Evolutionary conservation across 2,797 vertebrate genomes (phyloP).

Genomic region (Buceros bicornis): DNA sequence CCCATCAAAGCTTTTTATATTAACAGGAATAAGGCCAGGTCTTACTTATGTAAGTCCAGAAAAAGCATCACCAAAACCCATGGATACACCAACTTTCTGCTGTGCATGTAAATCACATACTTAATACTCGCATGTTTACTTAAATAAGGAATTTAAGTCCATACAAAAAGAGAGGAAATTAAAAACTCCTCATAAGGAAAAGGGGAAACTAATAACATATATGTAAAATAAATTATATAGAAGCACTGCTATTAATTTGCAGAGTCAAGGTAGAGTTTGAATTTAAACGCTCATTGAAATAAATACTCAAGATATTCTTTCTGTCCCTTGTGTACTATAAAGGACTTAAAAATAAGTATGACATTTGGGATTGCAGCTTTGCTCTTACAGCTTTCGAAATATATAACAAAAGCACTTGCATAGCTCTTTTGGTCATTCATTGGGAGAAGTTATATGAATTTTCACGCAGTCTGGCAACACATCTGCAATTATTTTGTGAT

Average conservation of each 20-base stretch:
- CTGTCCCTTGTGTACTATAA: not conserved
- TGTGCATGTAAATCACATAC: not conserved
- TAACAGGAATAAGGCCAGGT: not conserved
- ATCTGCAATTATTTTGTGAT: slow-evolving; percentile 10
- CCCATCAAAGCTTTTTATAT: not conserved
- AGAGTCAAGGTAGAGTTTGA: not conserved
- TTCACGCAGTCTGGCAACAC: not conserved
- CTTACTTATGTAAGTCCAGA: not conserved
- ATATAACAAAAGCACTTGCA: not conserved
- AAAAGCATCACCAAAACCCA: not conserved
- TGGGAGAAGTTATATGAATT: not conserved
- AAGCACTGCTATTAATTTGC: not conserved
- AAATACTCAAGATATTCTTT: not conserved
- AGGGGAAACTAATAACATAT: not conserved
- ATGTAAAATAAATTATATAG: not conserved
- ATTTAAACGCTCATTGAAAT: not conserved
- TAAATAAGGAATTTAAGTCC: not conserved
- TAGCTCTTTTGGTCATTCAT: not conserved
- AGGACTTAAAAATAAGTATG: not conserved
- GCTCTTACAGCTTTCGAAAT: slow-evolving; percentile 7
- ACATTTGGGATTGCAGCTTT: not conserved
- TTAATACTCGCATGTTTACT: not conserved
- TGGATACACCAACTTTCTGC: not conserved
- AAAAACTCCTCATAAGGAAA: not conserved
- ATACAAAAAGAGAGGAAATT: not conserved